Evolutionary conservation across 2,888 invertebrate species (phyloP).

Genomic region (Microplitis deprimator): DNA sequence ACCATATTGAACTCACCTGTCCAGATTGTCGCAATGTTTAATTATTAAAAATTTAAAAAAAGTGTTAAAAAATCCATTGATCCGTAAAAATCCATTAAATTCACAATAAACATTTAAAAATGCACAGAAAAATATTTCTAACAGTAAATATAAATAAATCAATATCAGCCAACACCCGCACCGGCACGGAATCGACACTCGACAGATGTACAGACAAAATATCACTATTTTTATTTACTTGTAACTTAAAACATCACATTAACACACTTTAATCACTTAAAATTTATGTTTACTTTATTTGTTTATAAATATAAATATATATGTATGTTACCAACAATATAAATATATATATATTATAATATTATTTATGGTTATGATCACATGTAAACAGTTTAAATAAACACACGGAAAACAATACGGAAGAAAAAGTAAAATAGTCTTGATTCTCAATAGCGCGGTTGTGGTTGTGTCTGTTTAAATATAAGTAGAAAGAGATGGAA

Average conservation of each 20-base stretch:
- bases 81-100: not conserved
- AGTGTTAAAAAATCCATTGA: not conserved
- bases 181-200: not conserved
- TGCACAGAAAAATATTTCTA: not conserved
- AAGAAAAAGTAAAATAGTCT: not conserved
- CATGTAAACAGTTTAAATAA: not conserved
- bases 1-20: not conserved
- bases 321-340: too few species aligned
- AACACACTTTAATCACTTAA: not conserved
- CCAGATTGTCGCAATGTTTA: not conserved
- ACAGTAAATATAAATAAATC: conserved; percentile 18
- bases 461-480: not conserved
- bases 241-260: not conserved
- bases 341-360: not conserved
- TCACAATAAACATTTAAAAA: not conserved
- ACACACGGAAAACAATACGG: not conserved
- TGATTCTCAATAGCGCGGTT: not conserved
- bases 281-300: not conserved
- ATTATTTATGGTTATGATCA: not conserved
- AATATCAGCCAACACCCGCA: conserved; percentile 24
- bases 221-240: not conserved
- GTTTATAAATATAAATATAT: not conserved
- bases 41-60: not conserved
- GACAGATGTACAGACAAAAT: not conserved
- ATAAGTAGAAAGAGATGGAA: not conserved